A percentile compares a stretch with the other conserved stretches of the same genome.
Conservation (phyloP, 2,888 invertebrate species). For the Drosophila buzzatii region DNA sequence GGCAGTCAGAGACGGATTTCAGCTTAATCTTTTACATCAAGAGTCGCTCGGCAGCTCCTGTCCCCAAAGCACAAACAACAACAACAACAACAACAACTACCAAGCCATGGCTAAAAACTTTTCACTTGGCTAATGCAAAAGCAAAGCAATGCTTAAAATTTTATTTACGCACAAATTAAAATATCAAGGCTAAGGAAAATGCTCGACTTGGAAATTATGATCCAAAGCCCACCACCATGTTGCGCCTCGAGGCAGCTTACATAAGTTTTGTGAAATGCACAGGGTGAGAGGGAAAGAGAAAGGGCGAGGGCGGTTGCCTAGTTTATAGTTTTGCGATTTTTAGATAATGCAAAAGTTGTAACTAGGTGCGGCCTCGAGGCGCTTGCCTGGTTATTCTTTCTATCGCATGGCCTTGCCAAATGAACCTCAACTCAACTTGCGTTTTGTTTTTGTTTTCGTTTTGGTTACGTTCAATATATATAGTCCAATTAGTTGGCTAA, state of each 20-base stretch:
- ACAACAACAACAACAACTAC: slow-evolving; percentile 22
- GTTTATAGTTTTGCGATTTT: slow-evolving; percentile 73
- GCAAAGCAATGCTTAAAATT: slow-evolving; percentile 72
- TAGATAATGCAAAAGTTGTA: slow-evolving; percentile 74
- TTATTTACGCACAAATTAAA: slow-evolving; percentile 79
- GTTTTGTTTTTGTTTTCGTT: background rate
- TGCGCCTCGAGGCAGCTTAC: slow-evolving; percentile 59
- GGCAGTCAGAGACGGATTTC: slow-evolving; percentile 71
- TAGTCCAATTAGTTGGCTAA: slow-evolving; percentile 25
- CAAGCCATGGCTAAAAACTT: slow-evolving; percentile 52
- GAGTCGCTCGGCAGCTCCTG: slow-evolving; percentile 34
- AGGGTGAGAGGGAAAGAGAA: background rate
- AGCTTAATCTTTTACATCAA: slow-evolving; percentile 73
- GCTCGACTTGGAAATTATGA: slow-evolving; percentile 61
- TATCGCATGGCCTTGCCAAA: slow-evolving; percentile 21
- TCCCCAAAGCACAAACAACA: slow-evolving; percentile 64
- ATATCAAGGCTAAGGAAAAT: slow-evolving; percentile 61
- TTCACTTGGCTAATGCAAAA: slow-evolving; percentile 62
- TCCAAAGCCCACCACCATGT: slow-evolving; percentile 27
- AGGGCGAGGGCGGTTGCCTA: slow-evolving; percentile 24
- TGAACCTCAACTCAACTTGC: slow-evolving; percentile 6
- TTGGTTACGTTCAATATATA: slow-evolving; percentile 35
- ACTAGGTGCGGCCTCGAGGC: slow-evolving; percentile 73
- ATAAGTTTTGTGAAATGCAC: slow-evolving; percentile 44
- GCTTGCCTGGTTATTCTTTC: slow-evolving; percentile 33